These are phyloP conservation scores for Onychostoma macrolepis DNA, from an alignment of 2,113 vertebrate genomes.

Conservation along the genomic window DNA sequence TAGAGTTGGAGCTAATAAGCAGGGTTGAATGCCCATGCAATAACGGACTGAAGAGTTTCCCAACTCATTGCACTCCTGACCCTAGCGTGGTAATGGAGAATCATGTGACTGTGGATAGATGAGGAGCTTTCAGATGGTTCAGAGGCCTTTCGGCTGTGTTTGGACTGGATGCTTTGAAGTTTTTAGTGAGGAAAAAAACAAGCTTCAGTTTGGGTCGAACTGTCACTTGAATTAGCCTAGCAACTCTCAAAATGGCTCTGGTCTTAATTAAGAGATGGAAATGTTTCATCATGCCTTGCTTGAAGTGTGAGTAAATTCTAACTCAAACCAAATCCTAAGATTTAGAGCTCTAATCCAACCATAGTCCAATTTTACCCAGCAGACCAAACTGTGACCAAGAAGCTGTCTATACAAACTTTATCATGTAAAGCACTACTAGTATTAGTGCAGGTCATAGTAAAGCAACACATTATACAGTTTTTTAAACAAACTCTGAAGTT, in stretches of 20 bases:
- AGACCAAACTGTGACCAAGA: constrained; percentile 15
- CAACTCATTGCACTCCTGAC: not conserved
- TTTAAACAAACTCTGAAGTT: constrained; percentile 21
- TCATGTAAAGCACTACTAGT: not conserved
- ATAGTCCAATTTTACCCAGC: not conserved
- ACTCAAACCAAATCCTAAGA: constrained; percentile 43
- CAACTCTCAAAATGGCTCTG: constrained; percentile 41
- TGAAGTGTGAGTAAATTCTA: constrained; percentile 55
- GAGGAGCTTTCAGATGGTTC: constrained; percentile 30
- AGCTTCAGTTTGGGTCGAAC: constrained; percentile 36
- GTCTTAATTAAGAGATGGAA: constrained; percentile 53
- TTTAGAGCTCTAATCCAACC: constrained; percentile 44
- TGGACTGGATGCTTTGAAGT: constrained; percentile 28
- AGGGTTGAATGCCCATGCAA: not conserved
- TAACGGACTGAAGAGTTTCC: not conserved
- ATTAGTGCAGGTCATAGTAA: not conserved
- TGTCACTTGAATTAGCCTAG: constrained; percentile 50
- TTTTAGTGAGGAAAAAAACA: constrained; percentile 8
- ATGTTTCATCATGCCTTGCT: constrained; percentile 53
- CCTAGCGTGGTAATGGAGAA: not conserved
- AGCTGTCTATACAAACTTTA: constrained; percentile 10
- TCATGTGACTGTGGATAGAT: constrained; percentile 29
- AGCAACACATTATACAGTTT: not conserved
- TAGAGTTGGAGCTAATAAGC: not conserved
- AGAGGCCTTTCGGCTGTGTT: constrained; percentile 26